Base-by-base conservation (phyloP, 2,888 invertebrate genomes). In the Gasteruption jaculator region DNA sequence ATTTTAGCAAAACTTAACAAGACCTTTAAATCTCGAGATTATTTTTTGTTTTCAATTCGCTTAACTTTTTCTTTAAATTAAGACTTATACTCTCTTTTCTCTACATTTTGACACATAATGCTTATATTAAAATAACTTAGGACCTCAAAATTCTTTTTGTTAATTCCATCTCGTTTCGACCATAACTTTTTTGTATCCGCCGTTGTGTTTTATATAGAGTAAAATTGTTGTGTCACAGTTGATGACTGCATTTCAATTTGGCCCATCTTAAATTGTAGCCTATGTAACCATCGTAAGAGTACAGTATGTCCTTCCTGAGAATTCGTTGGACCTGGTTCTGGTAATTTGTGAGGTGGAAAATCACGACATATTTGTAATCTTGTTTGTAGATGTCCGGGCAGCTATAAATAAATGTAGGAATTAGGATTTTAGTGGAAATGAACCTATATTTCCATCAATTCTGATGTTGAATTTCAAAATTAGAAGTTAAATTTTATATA, bases 261-360 rank as follows among this genome's bases (percentile, higher is more conserved):
- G 4, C 94, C 94, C 86, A 99, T 94, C 77, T 96, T 97, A 68
- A 96, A 94, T 68, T 96, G 91, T 46, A 96, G 78, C 35, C 93
- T 79, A 71, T 93, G 91, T 41, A 99, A 76, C 86, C 95, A 93
- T 54, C 88, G 84, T 2, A 85, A 69, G 15, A 85, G 71, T 16
- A 80, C 74, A 2, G 80, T 76, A 45, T 78, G 78, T 12, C 71
- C 67, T 52, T 71, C 73, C 50, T 71, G 72, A 44, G 56, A 60
- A 49, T 70, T 72, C 12, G 72, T 76, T 11, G 72, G 68, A 34
- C 72, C 62, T 19, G 70, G 71, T 57, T 74, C 73, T 11, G 71
- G 57, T 47, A 73, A 71, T 43, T 71, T 71, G 2, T 74, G 75
- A 1, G 83, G 86, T 18, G 84, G 80, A 69, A 86, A 86, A 70